Evolutionary conservation across 1,140 invertebrate species (phyloP), one percentile per base, ranked within the genome.

Genomic region (Mactra quadrangularis): DNA sequence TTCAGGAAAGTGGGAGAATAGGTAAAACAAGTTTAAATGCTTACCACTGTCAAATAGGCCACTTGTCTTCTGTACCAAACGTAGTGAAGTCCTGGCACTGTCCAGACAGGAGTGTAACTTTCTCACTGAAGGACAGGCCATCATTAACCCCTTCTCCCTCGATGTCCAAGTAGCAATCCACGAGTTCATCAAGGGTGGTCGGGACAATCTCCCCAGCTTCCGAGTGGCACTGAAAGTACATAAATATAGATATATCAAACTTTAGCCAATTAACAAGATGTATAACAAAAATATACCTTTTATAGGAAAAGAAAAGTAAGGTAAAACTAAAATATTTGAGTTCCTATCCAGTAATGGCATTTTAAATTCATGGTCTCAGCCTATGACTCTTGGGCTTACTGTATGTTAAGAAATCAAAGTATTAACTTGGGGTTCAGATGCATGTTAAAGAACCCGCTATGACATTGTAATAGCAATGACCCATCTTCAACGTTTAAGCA

Each of bases 141-240:
- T 27, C 22, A 4, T 31, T 59, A 7, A 35, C 13, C 50, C 2
- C 64, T 33, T 15, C 33, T 33, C 78, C 78, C 78, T 52, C 68
- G 68, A 64, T 71, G 78, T 72, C 64, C 78, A 72, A 72, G 78
- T 31, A 72, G 22, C 15, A 7, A 6, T 71, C 68, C 17, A 82
- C 78, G 41, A 82, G 66, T 82, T 82, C 78, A 82, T 82, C 78
- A 31, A 82, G 78, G 78, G 78, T 82, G 35, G 55, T 82, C 31
- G 78, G 78, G 59, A 82, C 78, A 72, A 72, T 71, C 64, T 71
- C 78, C 78, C 78, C 78, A 71, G 78, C 66, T 50, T 60, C 78
- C 66, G 66, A 68, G 45, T 35, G 76, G 76, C 76, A 78, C 60
- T 76, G 74, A 45, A 31, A 64, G 1, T 64, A n/a, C 29, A 41